phyloP scores from a whole-genome alignment of 2,797 vertebrate species.

The Decapterus maruadsi region DNA sequence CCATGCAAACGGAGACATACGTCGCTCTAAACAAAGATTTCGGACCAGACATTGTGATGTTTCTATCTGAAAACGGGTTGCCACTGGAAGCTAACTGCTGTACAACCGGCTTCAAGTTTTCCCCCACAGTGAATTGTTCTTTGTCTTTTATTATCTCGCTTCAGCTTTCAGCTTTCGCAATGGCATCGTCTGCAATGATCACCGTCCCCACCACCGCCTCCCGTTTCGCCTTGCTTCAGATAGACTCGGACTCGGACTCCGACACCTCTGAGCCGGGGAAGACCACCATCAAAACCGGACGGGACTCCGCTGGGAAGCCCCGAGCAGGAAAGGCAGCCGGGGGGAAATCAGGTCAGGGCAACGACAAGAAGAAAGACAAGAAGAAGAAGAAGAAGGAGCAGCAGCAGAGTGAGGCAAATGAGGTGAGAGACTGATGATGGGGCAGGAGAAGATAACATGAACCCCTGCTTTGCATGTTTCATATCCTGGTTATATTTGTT shows the following conservation, averaged over 20 bases:
- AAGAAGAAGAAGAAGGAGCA: constrained; percentile 94
- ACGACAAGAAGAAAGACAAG: constrained; percentile 94
- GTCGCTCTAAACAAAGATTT: not conserved
- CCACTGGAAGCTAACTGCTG: constrained; percentile 24
- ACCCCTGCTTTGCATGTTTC: not conserved
- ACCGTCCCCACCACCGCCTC: constrained; percentile 93
- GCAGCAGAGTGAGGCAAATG: constrained; percentile 93
- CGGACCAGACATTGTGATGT: fast-evolving
- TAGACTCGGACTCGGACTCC: constrained; percentile 92
- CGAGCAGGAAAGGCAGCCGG: constrained; percentile 80
- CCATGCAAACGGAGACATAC: fast-evolving
- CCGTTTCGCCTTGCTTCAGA: constrained; percentile 94
- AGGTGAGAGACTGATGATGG: constrained; percentile 79
- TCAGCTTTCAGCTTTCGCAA: constrained; percentile 53
- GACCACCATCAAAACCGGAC: constrained; percentile 75
- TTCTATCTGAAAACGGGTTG: not conserved
- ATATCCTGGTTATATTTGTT: not conserved
- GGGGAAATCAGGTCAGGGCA: constrained; percentile 83
- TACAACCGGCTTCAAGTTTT: constrained; percentile 12
- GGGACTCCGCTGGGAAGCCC: constrained; percentile 82
- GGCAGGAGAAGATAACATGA: not conserved
- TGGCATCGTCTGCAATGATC: constrained; percentile 90
- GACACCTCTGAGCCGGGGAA: constrained; percentile 90
- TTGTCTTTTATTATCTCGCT: not conserved
- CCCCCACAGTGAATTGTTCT: constrained; percentile 5